These are phyloP conservation scores for Sturmia bella DNA, from an alignment of 2,888 invertebrate genomes.

Conservation along the genomic window DNA sequence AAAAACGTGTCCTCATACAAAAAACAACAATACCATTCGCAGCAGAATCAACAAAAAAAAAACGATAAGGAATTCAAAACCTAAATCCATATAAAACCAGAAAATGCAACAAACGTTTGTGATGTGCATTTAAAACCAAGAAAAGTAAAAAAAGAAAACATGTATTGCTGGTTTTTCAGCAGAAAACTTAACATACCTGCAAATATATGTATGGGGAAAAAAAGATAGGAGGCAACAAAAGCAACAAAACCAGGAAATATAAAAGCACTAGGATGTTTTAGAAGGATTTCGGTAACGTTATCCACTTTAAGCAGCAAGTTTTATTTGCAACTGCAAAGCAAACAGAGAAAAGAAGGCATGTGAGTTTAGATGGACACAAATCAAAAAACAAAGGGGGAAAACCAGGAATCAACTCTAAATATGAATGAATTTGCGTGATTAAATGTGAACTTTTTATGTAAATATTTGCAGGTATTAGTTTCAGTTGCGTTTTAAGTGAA, in stretches of 20 bases:
- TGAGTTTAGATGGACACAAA: constrained; percentile 1
- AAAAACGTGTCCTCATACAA: constrained; percentile 27
- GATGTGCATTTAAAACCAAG: constrained; percentile 65
- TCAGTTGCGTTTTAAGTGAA: constrained; percentile 58
- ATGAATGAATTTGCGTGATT: constrained; percentile 68
- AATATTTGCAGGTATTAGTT: not conserved
- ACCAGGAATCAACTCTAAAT: constrained; percentile 28
- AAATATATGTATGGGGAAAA: too few species aligned
- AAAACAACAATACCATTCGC: constrained; percentile 35
- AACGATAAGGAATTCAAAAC: constrained; percentile 48
- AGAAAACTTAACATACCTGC: not conserved
- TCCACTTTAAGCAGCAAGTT: constrained; percentile 62
- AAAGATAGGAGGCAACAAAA: not conserved
- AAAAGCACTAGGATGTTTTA: constrained; percentile 58
- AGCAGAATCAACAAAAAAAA: constrained; percentile 12
- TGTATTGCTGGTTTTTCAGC: constrained; percentile 42
- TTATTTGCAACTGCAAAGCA: constrained; percentile 48
- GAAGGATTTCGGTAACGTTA: constrained; percentile 68
- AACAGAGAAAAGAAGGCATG: constrained; percentile 39
- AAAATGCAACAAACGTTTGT: constrained; percentile 69
- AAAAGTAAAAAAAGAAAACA: constrained; percentile 41
- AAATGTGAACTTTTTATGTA: constrained; percentile 55
- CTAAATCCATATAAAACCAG: constrained; percentile 69
- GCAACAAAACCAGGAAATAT: constrained; percentile 32
- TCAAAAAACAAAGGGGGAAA: not conserved